Percentiles rank a stretch among this genome's conserved stretches.
Evolutionary conservation across 1,140 invertebrate genomes (phyloP).

Genomic region (Drosophila prosaltans): DNA sequence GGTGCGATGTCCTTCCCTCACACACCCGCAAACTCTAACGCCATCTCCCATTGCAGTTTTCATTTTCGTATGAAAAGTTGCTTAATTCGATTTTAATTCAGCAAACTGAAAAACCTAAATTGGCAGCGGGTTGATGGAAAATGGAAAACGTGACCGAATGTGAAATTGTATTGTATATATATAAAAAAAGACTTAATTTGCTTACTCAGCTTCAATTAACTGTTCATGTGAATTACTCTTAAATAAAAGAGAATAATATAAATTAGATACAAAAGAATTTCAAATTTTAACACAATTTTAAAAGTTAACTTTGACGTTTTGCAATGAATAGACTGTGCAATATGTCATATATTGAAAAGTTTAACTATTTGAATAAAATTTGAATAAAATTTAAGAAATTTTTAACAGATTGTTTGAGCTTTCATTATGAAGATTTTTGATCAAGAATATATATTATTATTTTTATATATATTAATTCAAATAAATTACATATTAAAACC

Average conservation of each 20-base stretch:
- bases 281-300: not conserved
- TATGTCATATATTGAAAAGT: no score
- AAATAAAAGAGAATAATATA: not conserved
- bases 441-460: no score
- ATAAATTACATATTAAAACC: not conserved
- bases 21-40: conserved; percentile 11
- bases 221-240: conserved; percentile 20
- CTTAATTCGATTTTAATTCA: conserved; percentile 75
- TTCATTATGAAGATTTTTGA: not conserved
- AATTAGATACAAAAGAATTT: not conserved
- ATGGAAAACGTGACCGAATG: conserved; percentile 13
- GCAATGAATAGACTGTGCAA: no score
- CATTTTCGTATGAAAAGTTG: conserved; percentile 43
- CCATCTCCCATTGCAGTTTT: conserved; percentile 37
- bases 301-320: no score
- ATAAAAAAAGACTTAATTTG: conserved; percentile 38
- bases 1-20: not conserved
- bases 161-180: conserved; percentile 30
- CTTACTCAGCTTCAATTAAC: conserved; percentile 48
- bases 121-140: conserved; percentile 27
- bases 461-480: no score
- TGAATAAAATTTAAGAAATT: no score
- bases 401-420: no score
- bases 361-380: no score
- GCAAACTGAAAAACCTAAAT: conserved; percentile 23